Conservation (phyloP, 2,113 vertebrate genomes). For the Ornithorhynchus anatinus region DNA sequence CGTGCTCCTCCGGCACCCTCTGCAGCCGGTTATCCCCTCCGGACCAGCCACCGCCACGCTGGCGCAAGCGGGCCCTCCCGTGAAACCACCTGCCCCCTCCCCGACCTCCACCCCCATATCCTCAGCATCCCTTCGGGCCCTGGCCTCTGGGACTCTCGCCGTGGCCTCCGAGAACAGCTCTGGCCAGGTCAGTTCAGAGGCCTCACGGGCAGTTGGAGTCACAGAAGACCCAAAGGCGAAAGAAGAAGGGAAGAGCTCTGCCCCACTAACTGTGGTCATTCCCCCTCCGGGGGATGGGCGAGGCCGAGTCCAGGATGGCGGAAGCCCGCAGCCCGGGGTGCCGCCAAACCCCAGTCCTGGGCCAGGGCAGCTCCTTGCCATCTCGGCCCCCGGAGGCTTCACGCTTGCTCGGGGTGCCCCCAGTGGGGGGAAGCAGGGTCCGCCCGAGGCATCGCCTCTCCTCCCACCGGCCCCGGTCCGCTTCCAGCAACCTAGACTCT, state of each 20-base stretch:
- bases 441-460: not conserved
- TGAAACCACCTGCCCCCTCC: not conserved
- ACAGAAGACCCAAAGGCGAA: not conserved
- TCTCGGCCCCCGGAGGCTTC: not conserved
- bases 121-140: not conserved
- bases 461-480: not conserved
- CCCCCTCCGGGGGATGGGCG: not conserved
- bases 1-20: conserved; percentile 47
- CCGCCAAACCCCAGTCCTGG: not conserved
- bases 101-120: not conserved
- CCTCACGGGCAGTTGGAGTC: not conserved
- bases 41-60: too few species aligned
- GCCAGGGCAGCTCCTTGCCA: conserved; percentile 11
- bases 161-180: rapidly evolving
- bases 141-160: not conserved
- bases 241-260: not conserved
- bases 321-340: not conserved
- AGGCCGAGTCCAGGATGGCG: not conserved
- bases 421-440: not conserved
- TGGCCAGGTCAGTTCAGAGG: too few species aligned
- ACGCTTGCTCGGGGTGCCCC: not conserved
- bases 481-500: not conserved
- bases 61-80: not conserved
- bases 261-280: not conserved
- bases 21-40: not conserved